Evolutionary conservation across 1,140 invertebrate species (phyloP).

Genomic region (Saccostrea cuccullata): DNA sequence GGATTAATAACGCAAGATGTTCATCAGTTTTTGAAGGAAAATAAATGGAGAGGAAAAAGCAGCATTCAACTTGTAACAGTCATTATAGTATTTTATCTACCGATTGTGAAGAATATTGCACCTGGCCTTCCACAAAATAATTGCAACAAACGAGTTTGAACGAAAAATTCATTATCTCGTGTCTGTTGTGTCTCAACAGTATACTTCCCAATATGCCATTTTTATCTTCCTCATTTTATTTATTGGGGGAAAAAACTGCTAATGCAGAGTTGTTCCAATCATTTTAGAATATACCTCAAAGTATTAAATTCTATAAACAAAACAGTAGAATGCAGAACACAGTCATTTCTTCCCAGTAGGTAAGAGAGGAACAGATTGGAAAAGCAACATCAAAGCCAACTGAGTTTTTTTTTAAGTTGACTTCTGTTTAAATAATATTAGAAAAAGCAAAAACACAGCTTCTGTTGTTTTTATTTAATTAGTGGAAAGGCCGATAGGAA

Average conservation of each 20-base stretch:
- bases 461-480: constrained; percentile 34
- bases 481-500: constrained; percentile 9
- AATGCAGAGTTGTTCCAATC: not conserved
- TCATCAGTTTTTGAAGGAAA: constrained; percentile 23
- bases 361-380: not conserved
- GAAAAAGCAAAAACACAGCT: not conserved
- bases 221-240: constrained; percentile 15
- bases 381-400: not conserved
- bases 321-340: not conserved
- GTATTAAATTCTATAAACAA: not conserved
- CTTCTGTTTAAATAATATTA: constrained; percentile 32
- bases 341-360: not conserved
- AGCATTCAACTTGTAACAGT: not conserved
- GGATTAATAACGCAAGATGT: constrained; percentile 31
- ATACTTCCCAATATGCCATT: constrained; percentile 19
- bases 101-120: constrained; percentile 15
- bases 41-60: constrained; percentile 27
- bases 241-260: not conserved
- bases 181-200: constrained; percentile 25
- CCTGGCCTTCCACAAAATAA: constrained; percentile 6
- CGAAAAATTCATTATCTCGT: constrained; percentile 31
- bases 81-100: constrained; percentile 18
- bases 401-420: not conserved
- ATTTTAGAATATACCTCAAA: constrained; percentile 2
- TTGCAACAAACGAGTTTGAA: constrained; percentile 37